Conservation (phyloP, 1,140 invertebrate genomes). For the Bombus impatiens region DNA sequence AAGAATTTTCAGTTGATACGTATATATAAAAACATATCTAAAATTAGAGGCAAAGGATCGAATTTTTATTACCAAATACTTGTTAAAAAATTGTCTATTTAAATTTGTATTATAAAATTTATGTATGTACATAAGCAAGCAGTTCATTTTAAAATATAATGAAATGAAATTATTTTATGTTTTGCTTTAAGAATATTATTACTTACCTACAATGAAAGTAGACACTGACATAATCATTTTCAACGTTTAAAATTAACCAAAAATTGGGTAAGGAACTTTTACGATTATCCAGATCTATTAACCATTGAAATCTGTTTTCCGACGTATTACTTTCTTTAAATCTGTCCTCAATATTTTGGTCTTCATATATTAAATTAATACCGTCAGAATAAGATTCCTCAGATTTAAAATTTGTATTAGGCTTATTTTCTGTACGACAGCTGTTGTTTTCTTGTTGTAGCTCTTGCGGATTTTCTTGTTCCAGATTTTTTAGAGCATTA, state of each 20-base stretch:
- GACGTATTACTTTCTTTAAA: constrained; percentile 84
- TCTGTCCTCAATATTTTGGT: constrained; percentile 82
- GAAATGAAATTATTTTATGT: too few species aligned
- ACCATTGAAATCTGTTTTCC: constrained; percentile 86
- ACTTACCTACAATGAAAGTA: constrained; percentile 88
- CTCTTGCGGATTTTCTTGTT: constrained; percentile 56
- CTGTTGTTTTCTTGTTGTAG: constrained; percentile 20
- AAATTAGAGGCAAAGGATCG: too few species aligned
- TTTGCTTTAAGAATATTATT: constrained; percentile 5
- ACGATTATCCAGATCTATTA: constrained; percentile 83
- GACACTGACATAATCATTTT: constrained; percentile 84
- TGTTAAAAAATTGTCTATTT: not conserved
- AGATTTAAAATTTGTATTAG: not conserved
- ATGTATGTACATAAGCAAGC: not conserved
- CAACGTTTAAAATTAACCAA: constrained; percentile 89
- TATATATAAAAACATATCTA: too few species aligned
- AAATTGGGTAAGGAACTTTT: constrained; percentile 86
- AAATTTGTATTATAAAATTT: not conserved
- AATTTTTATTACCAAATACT: too few species aligned
- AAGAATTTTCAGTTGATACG: too few species aligned
- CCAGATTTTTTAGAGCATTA: constrained; percentile 53
- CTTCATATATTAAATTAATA: constrained; percentile 81
- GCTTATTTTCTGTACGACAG: constrained; percentile 31
- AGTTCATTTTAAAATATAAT: not conserved
- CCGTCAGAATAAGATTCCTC: constrained; percentile 78